Base-by-base conservation (phyloP, 2,113 vertebrate genomes). In the Leptosomus discolor region DNA sequence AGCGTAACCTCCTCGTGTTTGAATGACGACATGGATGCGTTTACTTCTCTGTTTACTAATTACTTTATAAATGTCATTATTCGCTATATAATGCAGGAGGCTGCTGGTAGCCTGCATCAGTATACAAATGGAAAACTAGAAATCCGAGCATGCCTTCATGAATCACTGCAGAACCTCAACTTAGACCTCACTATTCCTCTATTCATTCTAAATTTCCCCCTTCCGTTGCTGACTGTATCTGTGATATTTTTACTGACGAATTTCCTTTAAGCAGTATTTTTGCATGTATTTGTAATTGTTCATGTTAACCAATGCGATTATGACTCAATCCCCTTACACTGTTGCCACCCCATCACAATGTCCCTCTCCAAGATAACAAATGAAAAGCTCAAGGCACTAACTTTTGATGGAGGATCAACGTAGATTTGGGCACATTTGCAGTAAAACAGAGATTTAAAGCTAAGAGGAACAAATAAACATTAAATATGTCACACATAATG, bases 41-140 rank as follows among this genome's bases (percentile, higher is more conserved):
- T 86, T 91, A 65, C 29, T 77, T 64, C n/a, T 73, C 85, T 67
- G 50, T 73, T 88, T 94, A 50, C 70, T 61, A 77, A 46, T 71
- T 70, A 57, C 23, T 85, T 85, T 92, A 92, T n/a, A 86, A 76
- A 94, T 76, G 51, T 24, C 69, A 48, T 75, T 91, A 69, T 68
- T 93, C 29, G 75, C 73, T 85, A 76, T n/a, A 82, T 79, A 89
- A 60, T 61, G 30, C 75, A 83, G 67, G 53, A 83, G 48, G 60
- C 36, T 61, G 50, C 39, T 78, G 64, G 73, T 37, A 77, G 51
- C 17, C 79, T 85, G 22, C 1, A 2, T 48, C 74, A 88, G 34
- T 56, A 34, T 30, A 63, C 43, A 71, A 34, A 64, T 9, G 36
- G 64, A 46, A 48, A 90, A 56, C 54, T 57, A 71, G 82, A 74